phyloP scores from a whole-genome alignment of 2,797 vertebrate genomes.

The Pantherophis vulpinus region DNA sequence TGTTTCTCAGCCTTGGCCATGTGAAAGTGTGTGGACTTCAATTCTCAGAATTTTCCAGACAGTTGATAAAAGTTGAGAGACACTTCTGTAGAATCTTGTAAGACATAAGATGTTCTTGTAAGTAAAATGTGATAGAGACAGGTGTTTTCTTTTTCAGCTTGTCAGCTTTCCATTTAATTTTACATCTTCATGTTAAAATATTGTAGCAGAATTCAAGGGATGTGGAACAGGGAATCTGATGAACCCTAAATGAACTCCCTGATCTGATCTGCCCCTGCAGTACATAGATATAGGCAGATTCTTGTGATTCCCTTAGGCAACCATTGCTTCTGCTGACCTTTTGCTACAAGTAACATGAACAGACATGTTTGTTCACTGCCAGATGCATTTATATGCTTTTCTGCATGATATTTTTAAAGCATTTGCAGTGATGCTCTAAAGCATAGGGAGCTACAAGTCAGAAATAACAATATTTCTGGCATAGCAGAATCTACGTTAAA shows the following conservation, averaged over 20 bases:
- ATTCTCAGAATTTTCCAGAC: not conserved
- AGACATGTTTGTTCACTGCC: not conserved
- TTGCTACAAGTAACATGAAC: not conserved
- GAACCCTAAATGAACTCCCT: not conserved
- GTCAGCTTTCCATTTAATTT: not conserved
- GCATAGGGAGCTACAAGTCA: not conserved
- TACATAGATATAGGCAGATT: not conserved
- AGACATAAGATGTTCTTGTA: no score
- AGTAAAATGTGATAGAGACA: not conserved
- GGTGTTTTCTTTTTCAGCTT: not conserved
- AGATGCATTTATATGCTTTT: not conserved
- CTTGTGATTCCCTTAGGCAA: not conserved
- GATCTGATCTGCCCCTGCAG: not conserved
- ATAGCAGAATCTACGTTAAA: not conserved
- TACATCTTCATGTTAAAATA: not conserved
- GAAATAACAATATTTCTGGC: not conserved
- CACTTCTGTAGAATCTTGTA: not conserved
- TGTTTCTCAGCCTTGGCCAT: not conserved
- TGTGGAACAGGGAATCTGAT: not conserved
- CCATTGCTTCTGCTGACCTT: not conserved
- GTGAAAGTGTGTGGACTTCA: not conserved
- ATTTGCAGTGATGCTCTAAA: not conserved
- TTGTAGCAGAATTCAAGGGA: not conserved
- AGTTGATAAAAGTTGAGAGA: not conserved
- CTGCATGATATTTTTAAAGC: not conserved